Evolutionary conservation across 2,113 vertebrate species (phyloP).

Genomic region (Tragulus kanchil): DNA sequence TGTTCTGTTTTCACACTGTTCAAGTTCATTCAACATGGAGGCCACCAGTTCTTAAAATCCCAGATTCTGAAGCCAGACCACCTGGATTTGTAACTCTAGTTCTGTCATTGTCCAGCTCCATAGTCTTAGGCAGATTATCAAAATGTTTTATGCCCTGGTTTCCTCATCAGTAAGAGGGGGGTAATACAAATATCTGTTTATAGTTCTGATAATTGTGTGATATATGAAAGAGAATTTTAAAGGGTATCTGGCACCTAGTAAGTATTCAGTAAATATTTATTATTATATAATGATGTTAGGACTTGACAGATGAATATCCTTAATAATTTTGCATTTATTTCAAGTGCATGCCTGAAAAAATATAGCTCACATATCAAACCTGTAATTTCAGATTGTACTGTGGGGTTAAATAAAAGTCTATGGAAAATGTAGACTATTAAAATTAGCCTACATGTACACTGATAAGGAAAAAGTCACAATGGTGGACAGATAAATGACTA

Average conservation of each 20-base stretch:
- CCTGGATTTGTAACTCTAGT: neutral
- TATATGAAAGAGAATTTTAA: neutral
- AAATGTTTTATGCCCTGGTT: neutral
- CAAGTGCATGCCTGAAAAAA: neutral
- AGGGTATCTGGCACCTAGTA: neutral
- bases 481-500: neutral
- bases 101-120: neutral
- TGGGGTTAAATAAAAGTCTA: neutral
- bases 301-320: neutral
- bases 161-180: neutral
- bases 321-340: neutral
- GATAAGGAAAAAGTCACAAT: neutral
- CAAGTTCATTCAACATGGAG: neutral
- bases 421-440: neutral
- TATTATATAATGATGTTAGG: neutral
- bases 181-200: neutral
- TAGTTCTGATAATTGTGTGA: neutral
- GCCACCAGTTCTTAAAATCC: neutral
- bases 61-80: neutral
- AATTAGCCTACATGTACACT: neutral
- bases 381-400: neutral
- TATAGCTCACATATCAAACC: neutral
- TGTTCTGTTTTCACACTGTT: neutral
- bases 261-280: neutral
- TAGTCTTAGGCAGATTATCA: neutral